Evolutionary conservation across 2,888 invertebrate species (phyloP), one percentile per base, ranked within the genome.

Genomic region (Lithophane ornitopus): DNA sequence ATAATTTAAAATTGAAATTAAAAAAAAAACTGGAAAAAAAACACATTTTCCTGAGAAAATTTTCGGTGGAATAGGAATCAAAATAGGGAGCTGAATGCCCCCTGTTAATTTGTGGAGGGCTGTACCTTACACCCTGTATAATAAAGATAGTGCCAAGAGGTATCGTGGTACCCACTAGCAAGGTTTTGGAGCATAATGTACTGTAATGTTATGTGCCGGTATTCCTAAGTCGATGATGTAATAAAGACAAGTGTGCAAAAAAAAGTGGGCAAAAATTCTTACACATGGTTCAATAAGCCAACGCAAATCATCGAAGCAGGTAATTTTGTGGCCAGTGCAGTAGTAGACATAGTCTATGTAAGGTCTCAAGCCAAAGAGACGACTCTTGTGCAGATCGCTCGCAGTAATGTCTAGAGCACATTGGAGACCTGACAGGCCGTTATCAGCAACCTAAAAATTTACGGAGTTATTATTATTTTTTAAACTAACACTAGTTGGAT

Each of bases 281-380:
- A 92, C 92, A 71, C 90, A 90, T 11, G 82, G 78, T 58, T 88
- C 85, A 19, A 98, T 98, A 34, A 97, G 97, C 59, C 98, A 98
- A 74, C 97, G 97, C 87, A 98, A 96, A 87, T 98, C 98, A 46
- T 98, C 97, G 89, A 98, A 98, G 28, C 95, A 97, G 68, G 97
- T 97, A 0, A 98, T 97, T 49, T 97, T 97, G 8, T 98, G 97
- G 65, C 80, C 74, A 1, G 98, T 98, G 88, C 98, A 98, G 95
- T 97, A 98, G 92, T 98, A 97, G 81, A 98, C 97, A 94, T 98
- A 98, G 90, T 98, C 98, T 97, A 98, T 98, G 92, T 98, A 98
- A 28, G 98, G 98, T 46, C 98, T 98, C 74, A 98, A 96, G 70
- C 98, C 98, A 83, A 98, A 98, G 89, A 98, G 98, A 75, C 98